These are phyloP conservation scores for Achatina immaculata DNA, from an alignment of 1,140 invertebrate species.

Conservation along the genomic window DNA sequence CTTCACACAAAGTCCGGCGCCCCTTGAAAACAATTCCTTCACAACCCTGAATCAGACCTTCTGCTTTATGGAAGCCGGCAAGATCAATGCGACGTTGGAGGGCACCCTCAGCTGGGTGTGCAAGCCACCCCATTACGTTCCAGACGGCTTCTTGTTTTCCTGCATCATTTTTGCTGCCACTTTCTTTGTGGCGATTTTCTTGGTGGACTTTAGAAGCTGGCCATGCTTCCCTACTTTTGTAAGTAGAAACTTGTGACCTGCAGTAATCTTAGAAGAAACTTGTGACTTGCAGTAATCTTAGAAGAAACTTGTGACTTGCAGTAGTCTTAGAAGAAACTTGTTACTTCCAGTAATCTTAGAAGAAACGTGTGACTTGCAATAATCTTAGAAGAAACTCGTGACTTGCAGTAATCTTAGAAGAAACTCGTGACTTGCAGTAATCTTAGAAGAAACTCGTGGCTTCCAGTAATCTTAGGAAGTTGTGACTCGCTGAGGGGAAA, in stretches of 20 bases:
- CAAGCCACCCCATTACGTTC: constrained; percentile 44
- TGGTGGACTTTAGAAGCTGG: constrained; percentile 85
- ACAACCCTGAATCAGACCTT: constrained; percentile 15
- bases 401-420: too few relatives aligned
- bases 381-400: too few relatives aligned
- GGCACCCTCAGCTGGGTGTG: constrained; percentile 27
- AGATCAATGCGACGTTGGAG: constrained; percentile 14
- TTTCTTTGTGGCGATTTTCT: constrained; percentile 47
- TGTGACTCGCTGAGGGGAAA: too few relatives aligned
- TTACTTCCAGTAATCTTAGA: too few relatives aligned
- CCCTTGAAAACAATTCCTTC: neutral
- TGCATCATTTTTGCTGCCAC: constrained; percentile 66
- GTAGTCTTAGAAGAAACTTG: too few relatives aligned
- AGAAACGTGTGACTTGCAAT: too few relatives aligned
- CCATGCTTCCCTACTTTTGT: constrained; percentile 86
- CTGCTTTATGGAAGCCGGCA: neutral
- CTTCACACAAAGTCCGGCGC: neutral
- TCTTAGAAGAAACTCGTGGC: too few relatives aligned
- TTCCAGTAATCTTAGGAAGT: too few relatives aligned
- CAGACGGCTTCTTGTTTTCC: constrained; percentile 84
- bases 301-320: too few relatives aligned
- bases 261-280: too few relatives aligned
- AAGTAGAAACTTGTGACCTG: constrained; percentile 43
- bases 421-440: too few relatives aligned
- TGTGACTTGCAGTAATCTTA: too few relatives aligned